Evolutionary conservation across 2,113 vertebrate genomes (phyloP).

Genomic region (Thunnus maccoyii): DNA sequence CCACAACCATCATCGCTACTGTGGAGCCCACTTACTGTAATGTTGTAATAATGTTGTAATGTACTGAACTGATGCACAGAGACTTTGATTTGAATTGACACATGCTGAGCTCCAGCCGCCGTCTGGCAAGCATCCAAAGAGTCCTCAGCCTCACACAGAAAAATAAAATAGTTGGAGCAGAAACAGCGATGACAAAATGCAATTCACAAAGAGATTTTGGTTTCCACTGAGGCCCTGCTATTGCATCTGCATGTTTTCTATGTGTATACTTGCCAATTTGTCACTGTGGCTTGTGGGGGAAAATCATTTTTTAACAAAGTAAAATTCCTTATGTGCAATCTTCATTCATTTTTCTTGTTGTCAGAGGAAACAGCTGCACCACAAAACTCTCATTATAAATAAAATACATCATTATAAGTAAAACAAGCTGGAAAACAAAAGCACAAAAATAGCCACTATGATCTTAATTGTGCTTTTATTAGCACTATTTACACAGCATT

Average conservation of each 20-base stretch:
- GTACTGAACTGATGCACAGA: constrained; percentile 22
- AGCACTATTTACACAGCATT: not conserved
- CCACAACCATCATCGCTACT: not conserved
- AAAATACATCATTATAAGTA: not conserved
- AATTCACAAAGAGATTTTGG: constrained; percentile 5
- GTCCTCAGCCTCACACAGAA: not conserved
- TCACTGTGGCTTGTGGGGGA: not conserved
- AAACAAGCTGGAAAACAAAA: not conserved
- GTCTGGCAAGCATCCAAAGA: constrained; percentile 26
- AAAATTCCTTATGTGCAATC: too few species aligned
- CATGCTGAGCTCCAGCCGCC: constrained; percentile 6
- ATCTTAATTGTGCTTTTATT: not conserved
- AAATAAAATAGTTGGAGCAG: constrained; percentile 26
- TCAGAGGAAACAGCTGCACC: too few species aligned
- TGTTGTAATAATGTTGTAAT: not conserved
- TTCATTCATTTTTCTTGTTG: too few species aligned
- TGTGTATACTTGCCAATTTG: not conserved
- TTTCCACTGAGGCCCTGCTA: not conserved
- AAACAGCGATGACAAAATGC: not conserved
- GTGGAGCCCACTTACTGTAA: constrained; percentile 29
- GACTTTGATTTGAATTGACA: constrained; percentile 48
- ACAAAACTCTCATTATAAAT: too few species aligned
- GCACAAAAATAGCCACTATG: not conserved
- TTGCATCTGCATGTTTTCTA: not conserved
- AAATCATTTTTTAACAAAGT: not conserved